Percentiles rank a stretch among this genome's conserved stretches.
phyloP scores from a whole-genome alignment of 2,888 invertebrate genomes.

The Tyria jacobaeae region DNA sequence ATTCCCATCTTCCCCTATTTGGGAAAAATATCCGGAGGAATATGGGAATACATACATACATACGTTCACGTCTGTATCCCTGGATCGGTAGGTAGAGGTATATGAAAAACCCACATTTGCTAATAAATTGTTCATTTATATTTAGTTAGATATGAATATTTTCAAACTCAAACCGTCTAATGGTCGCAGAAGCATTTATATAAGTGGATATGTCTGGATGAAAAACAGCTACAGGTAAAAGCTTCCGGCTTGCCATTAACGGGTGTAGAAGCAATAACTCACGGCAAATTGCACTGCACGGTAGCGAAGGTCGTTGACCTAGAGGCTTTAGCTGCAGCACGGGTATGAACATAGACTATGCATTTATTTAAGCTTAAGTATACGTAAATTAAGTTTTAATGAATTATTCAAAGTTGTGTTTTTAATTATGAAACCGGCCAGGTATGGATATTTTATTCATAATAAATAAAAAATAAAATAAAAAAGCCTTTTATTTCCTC shows the following conservation, averaged over 20 bases:
- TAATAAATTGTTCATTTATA: background rate
- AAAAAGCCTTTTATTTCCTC: no score
- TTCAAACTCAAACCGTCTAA: background rate
- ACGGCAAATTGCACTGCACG: conserved; percentile 52
- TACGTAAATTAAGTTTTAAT: background rate
- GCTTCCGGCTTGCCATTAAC: conserved; percentile 32
- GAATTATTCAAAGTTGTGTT: no score
- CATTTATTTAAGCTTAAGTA: background rate
- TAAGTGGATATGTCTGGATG: conserved; percentile 5
- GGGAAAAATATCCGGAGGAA: no score
- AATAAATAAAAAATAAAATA: no score
- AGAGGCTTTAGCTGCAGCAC: conserved; percentile 4
- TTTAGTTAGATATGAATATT: background rate
- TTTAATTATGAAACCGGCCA: no score
- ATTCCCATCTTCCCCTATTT: no score
- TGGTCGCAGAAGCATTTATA: background rate
- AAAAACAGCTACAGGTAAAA: conserved; percentile 28
- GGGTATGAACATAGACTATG: background rate
- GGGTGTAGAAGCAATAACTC: conserved; percentile 51
- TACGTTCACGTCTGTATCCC: no score
- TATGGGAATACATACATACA: no score
- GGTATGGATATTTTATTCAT: no score
- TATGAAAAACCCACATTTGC: no score
- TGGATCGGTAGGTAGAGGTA: no score
- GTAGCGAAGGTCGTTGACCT: conserved; percentile 30